Conservation (phyloP, 2,797 vertebrate genomes). For the Enteromius unitaeniatus region DNA sequence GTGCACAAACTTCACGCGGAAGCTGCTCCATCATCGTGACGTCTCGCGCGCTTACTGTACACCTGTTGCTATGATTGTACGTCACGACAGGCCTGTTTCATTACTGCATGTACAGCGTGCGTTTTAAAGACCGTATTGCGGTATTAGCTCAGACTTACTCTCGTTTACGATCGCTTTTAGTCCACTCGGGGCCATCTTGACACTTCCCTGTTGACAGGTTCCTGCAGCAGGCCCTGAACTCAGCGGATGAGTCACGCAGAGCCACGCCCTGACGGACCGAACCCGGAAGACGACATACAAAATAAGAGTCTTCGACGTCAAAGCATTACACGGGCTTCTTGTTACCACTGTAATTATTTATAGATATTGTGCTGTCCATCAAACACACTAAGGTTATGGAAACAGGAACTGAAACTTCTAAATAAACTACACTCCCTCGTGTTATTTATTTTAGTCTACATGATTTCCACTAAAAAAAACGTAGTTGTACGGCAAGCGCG, state of each 20-base stretch:
- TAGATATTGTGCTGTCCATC: not conserved
- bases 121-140: not conserved
- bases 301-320: conserved; percentile 4
- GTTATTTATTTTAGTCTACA: not conserved
- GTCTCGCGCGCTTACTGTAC: conserved; percentile 15
- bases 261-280: not conserved
- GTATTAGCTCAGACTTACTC: conserved; percentile 73
- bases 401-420: not conserved
- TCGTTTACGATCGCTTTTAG: conserved; percentile 81
- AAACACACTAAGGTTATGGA: not conserved
- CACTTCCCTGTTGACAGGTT: conserved; percentile 66
- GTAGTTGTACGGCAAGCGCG: too few species aligned
- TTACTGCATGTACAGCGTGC: not conserved
- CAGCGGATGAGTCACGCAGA: not conserved
- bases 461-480: not conserved
- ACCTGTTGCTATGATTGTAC: not conserved
- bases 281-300: not conserved
- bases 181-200: conserved; percentile 82
- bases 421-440: not conserved
- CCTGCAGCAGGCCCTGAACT: not conserved
- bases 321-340: not conserved
- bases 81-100: too few species aligned
- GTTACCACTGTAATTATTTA: not conserved
- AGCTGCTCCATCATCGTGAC: conserved; percentile 47
- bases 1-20: conserved; percentile 43